Conservation (phyloP, 2,113 vertebrate genomes). For the Mesocricetus auratus region DNA sequence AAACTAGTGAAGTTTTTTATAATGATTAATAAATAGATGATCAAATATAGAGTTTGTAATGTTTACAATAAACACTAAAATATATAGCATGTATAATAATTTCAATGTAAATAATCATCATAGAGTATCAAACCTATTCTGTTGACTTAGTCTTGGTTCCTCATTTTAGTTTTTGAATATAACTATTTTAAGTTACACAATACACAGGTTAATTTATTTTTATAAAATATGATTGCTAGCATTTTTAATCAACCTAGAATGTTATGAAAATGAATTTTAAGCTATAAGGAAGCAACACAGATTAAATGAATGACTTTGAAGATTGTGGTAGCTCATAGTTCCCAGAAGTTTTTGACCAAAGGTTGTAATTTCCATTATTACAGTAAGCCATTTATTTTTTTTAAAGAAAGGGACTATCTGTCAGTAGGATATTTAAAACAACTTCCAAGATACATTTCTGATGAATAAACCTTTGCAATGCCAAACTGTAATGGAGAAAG, state of each 20-base stretch:
- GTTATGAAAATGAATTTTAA: conserved; percentile 60
- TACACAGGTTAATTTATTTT: conserved; percentile 34
- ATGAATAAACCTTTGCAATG: conserved; percentile 80
- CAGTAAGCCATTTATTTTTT: conserved; percentile 87
- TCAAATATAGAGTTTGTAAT: neutral
- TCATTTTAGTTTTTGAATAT: neutral
- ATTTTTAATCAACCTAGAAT: conserved; percentile 57
- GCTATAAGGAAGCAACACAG: conserved; percentile 38
- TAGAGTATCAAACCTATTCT: neutral
- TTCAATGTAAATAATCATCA: neutral
- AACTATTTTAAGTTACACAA: conserved; percentile 37
- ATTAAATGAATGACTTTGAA: conserved; percentile 78
- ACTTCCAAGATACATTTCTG: conserved; percentile 75
- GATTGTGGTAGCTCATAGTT: conserved; percentile 80
- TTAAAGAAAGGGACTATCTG: conserved; percentile 81
- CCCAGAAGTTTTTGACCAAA: conserved; percentile 84
- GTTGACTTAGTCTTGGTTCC: neutral
- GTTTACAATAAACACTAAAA: neutral
- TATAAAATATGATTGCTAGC: conserved; percentile 52
- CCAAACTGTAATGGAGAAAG: conserved; percentile 58
- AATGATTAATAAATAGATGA: neutral
- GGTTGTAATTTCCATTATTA: conserved; percentile 84
- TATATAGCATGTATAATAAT: neutral
- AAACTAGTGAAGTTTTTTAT: neutral
- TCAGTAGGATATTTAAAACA: conserved; percentile 85